Evolutionary conservation across 64 coral and sea anemone genomes (phyloP).

Genomic region (Montipora capricornis): DNA sequence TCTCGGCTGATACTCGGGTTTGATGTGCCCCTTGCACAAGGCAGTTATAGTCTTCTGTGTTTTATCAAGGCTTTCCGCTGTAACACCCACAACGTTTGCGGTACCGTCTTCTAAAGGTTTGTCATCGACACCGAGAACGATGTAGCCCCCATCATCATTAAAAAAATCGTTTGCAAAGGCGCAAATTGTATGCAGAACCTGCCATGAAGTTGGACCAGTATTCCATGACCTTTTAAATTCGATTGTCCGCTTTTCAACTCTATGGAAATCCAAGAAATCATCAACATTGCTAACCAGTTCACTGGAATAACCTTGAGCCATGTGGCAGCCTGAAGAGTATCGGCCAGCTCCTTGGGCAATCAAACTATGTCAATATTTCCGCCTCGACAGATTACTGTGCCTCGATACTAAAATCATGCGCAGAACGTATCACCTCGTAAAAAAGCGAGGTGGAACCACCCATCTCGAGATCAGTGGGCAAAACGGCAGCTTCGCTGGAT

Average conservation of each 20-base stretch:
- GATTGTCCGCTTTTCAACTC: slow-evolving; percentile 72
- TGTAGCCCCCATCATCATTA: slow-evolving; percentile 80
- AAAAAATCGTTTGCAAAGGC: slow-evolving; percentile 82
- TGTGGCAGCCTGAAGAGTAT: not conserved
- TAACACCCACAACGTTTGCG: slow-evolving; percentile 18
- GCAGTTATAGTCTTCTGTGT: slow-evolving; percentile 37
- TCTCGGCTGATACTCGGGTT: slow-evolving; percentile 19
- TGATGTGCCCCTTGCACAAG: slow-evolving; percentile 48
- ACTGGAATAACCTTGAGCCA: slow-evolving; percentile 33
- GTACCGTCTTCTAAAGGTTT: slow-evolving; percentile 27
- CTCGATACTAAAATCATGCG: no score
- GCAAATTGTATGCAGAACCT: slow-evolving; percentile 68
- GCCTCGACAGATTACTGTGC: no score
- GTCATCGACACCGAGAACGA: slow-evolving; percentile 68
- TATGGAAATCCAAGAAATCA: slow-evolving; percentile 30
- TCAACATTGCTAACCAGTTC: slow-evolving; percentile 24
- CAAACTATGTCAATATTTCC: no score
- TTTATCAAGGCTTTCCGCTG: slow-evolving; percentile 7
- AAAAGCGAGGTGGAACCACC: no score
- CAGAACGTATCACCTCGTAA: no score
- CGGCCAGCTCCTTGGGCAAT: no score
- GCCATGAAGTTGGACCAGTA: slow-evolving; percentile 57
- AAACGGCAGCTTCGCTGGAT: no score
- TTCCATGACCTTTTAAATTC: slow-evolving; percentile 82
- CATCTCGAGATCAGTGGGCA: no score